Evolutionary conservation across 2,888 invertebrate species (phyloP).

Genomic region (Heliothis peltigera): DNA sequence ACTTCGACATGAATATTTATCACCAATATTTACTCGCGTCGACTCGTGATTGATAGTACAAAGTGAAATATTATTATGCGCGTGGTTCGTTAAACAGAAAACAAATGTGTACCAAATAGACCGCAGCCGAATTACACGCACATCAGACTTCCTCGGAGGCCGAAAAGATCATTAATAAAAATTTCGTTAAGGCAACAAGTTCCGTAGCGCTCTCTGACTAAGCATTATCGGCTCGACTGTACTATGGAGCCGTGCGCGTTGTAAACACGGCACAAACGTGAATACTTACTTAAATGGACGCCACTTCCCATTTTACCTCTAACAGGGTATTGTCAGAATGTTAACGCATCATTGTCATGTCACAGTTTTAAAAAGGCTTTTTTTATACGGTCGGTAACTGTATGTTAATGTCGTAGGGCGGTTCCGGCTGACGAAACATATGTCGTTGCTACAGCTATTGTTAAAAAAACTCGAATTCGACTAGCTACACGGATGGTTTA

Average conservation of each 20-base stretch:
- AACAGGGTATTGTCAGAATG: conserved; percentile 82
- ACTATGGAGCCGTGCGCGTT: conserved; percentile 40
- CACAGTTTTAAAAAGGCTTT: conserved; percentile 80
- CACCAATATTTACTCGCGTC: conserved; percentile 56
- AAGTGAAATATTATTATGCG: conserved; percentile 60
- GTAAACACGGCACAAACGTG: conserved; percentile 61
- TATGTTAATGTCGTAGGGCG: conserved; percentile 83
- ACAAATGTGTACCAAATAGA: conserved; percentile 70
- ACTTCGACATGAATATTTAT: conserved; percentile 61
- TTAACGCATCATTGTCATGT: conserved; percentile 87
- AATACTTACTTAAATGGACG: conserved; percentile 72
- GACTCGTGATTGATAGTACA: conserved; percentile 60
- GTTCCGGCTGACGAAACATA: conserved; percentile 84
- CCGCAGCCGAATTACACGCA: conserved; percentile 72
- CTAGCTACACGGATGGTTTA: conserved; percentile 72
- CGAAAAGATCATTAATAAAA: conserved; percentile 77
- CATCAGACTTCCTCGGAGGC: conserved; percentile 61
- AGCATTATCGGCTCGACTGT: conserved; percentile 67
- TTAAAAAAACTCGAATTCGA: conserved; percentile 77
- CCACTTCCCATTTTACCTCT: conserved; percentile 79
- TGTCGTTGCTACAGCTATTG: conserved; percentile 81
- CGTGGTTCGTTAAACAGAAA: conserved; percentile 67
- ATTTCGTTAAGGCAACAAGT: conserved; percentile 79
- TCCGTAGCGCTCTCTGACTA: conserved; percentile 71
- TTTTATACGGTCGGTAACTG: conserved; percentile 77